Percentiles rank a stretch among this genome's conserved stretches.
Conservation (phyloP, 1,140 invertebrate genomes). For the Pseudomyrmex concolor region DNA sequence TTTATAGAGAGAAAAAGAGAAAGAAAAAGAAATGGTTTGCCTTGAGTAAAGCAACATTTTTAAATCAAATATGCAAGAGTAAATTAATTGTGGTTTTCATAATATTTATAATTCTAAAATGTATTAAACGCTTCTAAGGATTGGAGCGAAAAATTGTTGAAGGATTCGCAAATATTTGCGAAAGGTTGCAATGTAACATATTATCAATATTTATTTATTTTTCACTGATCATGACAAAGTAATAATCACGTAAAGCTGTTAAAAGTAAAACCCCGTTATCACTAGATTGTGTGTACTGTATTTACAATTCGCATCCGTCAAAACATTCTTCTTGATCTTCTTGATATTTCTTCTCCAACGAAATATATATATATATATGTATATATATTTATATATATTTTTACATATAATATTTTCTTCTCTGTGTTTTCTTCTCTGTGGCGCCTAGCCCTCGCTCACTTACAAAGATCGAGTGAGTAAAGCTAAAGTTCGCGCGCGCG, state of each 20-base stretch:
- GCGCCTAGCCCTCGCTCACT: slow-evolving; percentile 45
- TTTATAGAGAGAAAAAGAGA: too few species aligned
- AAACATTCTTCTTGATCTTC: slow-evolving; percentile 36
- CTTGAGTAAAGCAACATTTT: too few species aligned
- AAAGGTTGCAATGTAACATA: slow-evolving; percentile 64
- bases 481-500: slow-evolving; percentile 49
- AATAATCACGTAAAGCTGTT: slow-evolving; percentile 83
- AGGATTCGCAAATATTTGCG: background rate
- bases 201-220: slow-evolving; percentile 84
- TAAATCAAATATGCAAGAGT: too few species aligned
- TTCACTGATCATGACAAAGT: slow-evolving; percentile 81
- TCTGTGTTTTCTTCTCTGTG: slow-evolving; percentile 34
- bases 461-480: slow-evolving; percentile 68
- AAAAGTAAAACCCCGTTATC: slow-evolving; percentile 80
- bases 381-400: slow-evolving; percentile 35
- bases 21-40: too few species aligned
- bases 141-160: background rate
- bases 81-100: too few species aligned
- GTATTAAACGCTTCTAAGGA: background rate
- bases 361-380: slow-evolving; percentile 67
- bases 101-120: background rate
- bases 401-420: slow-evolving; percentile 39
- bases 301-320: slow-evolving; percentile 74
- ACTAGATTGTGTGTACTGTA: slow-evolving; percentile 77
- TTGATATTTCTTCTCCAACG: slow-evolving; percentile 66